These are phyloP conservation scores for Glaucomys volans DNA, from an alignment of 2,113 vertebrate genomes.

Conservation along the genomic window DNA sequence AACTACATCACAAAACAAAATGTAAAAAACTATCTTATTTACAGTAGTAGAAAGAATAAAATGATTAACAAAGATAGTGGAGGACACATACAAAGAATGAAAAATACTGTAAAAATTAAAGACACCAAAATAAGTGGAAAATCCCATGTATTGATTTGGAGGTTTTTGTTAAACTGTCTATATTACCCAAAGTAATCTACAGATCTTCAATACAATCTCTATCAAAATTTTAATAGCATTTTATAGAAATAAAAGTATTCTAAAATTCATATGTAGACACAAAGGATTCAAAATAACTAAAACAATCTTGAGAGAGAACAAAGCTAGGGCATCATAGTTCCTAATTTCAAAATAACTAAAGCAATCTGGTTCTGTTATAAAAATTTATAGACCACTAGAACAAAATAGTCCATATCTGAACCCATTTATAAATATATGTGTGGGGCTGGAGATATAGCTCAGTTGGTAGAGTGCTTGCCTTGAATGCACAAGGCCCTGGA, in stretches of 20 bases:
- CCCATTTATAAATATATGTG: neutral
- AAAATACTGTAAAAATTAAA: neutral
- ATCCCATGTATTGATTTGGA: neutral
- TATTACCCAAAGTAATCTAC: neutral
- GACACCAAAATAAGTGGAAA: neutral
- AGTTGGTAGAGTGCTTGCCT: too few species aligned
- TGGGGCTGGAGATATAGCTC: too few species aligned
- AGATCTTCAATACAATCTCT: neutral
- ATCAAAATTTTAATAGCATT: neutral
- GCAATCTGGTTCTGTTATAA: neutral
- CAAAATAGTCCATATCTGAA: neutral
- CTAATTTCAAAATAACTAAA: neutral
- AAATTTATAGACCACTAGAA: neutral
- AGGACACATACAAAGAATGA: neutral
- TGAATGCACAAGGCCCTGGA: too few species aligned
- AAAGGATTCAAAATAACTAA: neutral
- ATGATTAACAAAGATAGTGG: neutral
- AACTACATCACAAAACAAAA: neutral
- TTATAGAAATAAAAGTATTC: neutral
- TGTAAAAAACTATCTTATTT: neutral
- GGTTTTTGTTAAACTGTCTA: neutral
- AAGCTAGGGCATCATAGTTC: neutral
- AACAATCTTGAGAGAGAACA: neutral
- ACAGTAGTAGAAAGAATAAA: neutral
- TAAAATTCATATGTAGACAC: neutral